Conservation (phyloP, 2,113 vertebrate species). For the Psittacula cyanocephala region DNA sequence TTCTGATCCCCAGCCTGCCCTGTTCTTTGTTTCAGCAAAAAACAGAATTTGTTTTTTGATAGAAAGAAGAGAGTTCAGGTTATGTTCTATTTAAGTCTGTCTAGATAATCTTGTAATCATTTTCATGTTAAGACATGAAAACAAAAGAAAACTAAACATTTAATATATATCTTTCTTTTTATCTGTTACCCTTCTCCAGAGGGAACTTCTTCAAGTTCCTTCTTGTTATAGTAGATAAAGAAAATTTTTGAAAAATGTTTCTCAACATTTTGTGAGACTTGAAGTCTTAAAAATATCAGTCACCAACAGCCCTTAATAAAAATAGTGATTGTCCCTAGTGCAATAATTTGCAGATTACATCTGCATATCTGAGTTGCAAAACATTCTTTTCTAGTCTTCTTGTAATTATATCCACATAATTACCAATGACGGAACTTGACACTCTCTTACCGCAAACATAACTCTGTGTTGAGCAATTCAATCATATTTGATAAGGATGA, state of each 20-base stretch:
- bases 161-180: background rate
- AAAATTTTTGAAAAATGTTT: background rate
- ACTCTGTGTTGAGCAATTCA: background rate
- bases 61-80: fast-evolving
- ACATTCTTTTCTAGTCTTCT: background rate
- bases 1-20: background rate
- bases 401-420: background rate
- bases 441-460: background rate
- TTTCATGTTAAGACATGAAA: background rate
- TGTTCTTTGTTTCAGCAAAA: background rate
- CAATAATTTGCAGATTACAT: background rate
- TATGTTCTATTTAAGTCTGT: background rate
- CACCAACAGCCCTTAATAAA: background rate
- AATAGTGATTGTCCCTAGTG: background rate
- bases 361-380: background rate
- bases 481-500: background rate
- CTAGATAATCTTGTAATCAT: background rate
- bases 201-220: background rate
- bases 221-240: background rate
- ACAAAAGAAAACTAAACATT: background rate
- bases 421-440: background rate
- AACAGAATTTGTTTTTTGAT: background rate
- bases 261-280: background rate
- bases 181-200: background rate
- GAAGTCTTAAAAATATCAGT: background rate